Evolutionary conservation across 2,888 invertebrate species (phyloP), one percentile per base, ranked within the genome.

Genomic region (Stenoptilia bipunctidactyla): DNA sequence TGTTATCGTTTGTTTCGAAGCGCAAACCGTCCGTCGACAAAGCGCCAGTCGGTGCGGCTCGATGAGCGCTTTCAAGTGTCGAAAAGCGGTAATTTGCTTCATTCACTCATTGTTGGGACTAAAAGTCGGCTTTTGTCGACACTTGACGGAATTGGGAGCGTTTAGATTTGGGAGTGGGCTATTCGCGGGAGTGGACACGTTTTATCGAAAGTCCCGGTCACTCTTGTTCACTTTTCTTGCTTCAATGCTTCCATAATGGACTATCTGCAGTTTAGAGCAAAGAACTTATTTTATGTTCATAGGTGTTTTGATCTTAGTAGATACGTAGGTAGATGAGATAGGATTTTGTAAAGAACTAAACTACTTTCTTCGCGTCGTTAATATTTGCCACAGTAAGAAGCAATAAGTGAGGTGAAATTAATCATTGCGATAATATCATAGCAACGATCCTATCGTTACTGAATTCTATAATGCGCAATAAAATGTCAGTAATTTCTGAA

Each of bases 91-190:
- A 82, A 82, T 82, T 83, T 77, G 77, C 75, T 70, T 66, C 76
- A 71, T 73, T 76, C 77, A 62, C 58, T 72, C 74, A 76, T 79
- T 79, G 80, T 79, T 70, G 9, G 67, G 61, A 60, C 70, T 77
- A 77, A 82, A 82, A 82, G 80, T 82, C 77, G 62, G 58, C 74
- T 64, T 76, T 80, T 79, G 80, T 80, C 74, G 75, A 60, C 75
- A 68, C 76, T 77, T 72, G 71, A 8, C 20, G 66, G 70, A 68
- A 83, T 82, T 83, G 83, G 79, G 60, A 71, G 64, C 83, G 82
- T 82, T 82, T 82, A 82, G 79, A 76, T 72, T 65, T 62, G 72
- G 20, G 63, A 69, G 70, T 66, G 69, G 76, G 68, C 76, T 74
- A 77, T 79, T 75, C 72, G 64, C 65, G 65, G 58, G 62, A 73